phyloP scores from a whole-genome alignment of 2,888 invertebrate species.

The Tinea pellionella region DNA sequence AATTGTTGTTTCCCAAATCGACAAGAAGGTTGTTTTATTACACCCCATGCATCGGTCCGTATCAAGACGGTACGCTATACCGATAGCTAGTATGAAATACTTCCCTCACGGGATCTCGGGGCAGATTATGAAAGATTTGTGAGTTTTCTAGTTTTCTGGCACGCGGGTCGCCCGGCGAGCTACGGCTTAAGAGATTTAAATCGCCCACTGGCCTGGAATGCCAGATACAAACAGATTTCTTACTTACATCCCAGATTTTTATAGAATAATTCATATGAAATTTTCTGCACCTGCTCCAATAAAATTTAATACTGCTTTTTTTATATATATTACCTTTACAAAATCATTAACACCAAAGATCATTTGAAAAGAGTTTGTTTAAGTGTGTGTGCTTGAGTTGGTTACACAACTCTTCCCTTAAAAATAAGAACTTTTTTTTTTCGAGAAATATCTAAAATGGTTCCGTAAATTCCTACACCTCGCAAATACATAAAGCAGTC shows the following conservation, averaged over 20 bases:
- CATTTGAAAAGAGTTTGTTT: too few relatives aligned
- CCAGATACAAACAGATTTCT: constrained; percentile 66
- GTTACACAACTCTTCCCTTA: too few relatives aligned
- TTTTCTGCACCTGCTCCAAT: neutral
- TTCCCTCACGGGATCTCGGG: constrained; percentile 50
- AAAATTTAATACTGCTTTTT: neutral
- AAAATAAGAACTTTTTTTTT: too few relatives aligned
- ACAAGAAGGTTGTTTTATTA: neutral
- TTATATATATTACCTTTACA: too few relatives aligned
- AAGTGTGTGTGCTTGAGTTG: too few relatives aligned
- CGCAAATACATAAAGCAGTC: constrained; percentile 20
- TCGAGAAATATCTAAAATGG: too few relatives aligned
- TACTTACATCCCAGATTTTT: constrained; percentile 32
- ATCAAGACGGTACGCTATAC: neutral
- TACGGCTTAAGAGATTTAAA: constrained; percentile 67
- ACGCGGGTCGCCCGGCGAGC: constrained; percentile 42
- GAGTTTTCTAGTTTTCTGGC: constrained; percentile 46
- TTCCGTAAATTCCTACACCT: neutral
- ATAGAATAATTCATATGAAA: neutral
- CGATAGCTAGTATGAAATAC: constrained; percentile 45
- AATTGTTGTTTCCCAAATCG: constrained; percentile 1
- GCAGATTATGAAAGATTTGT: constrained; percentile 70
- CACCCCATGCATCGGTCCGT: neutral
- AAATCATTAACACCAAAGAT: too few relatives aligned
- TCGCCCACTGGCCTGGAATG: constrained; percentile 63